Base-by-base conservation (phyloP, 2,797 vertebrate species). In the Microhierax caerulescens region DNA sequence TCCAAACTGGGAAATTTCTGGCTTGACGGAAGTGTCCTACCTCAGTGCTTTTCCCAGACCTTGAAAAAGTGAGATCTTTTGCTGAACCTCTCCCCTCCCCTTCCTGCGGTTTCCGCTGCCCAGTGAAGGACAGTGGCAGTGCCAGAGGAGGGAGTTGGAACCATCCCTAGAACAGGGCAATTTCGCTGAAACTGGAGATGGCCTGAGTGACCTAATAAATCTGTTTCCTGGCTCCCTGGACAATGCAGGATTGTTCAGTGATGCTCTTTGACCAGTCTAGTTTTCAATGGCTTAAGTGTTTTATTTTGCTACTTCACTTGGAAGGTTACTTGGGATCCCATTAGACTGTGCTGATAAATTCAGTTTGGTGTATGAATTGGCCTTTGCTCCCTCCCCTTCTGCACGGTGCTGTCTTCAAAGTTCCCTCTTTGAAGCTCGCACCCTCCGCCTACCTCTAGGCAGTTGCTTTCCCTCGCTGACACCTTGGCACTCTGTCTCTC, bases 141-240 rank as follows among this genome's bases (percentile, higher is more conserved):
- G 56, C 77, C 56, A 75, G 57, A 88, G 93, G 53, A 76, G 64
- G 81, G 90, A 95, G 80, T 70, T 94, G 97, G 93, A 95, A 83
- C 83, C 51, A 50, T 76, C 88, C 67, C 83, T 87, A 75, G 80
- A 77, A 87, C 72, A 75, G 90, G 80, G 67, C 88, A 86, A 90
- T 88, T 89, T 90, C 88, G 54, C 60, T 91, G 94, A 94, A 90
- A 92, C 93, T 67, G 70, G 88, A 97, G 95, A 93, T 90, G 88
- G 94, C 80, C 57, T 73, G 73, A 36, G 47, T 97, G 95, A 95
- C 95, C 88, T 83, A 93, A 91, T 94, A 89, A 95, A 96, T 95
- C 88, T 85, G 70, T 88, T 78, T 95, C 95, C 94, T 95, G 92
- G 88, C 95, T 93, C 72, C 69, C 79, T 37, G 68, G 84, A 96